Percentiles rank a stretch among this genome's conserved stretches.
phyloP scores from a whole-genome alignment of 2,797 vertebrate genomes.

The Pteronotus mesoamericanus region DNA sequence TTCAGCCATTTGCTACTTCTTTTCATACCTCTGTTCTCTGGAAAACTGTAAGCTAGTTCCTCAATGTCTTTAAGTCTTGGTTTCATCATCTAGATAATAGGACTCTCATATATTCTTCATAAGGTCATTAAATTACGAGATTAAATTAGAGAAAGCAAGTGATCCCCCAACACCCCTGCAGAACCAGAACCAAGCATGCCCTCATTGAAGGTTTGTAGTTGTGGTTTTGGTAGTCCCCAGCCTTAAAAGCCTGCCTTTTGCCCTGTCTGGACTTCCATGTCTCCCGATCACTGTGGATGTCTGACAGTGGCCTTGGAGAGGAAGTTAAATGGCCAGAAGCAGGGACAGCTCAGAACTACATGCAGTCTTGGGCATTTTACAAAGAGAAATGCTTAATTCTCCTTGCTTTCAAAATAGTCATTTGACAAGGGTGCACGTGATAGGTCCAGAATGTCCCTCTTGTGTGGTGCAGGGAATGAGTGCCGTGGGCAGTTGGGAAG shows the following conservation, averaged over 20 bases:
- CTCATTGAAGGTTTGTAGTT: background rate
- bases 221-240: background rate
- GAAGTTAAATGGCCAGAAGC: background rate
- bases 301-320: background rate
- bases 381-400: background rate
- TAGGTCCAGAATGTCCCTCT: background rate
- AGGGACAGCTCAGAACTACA: background rate
- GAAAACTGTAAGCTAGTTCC: background rate
- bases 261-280: background rate
- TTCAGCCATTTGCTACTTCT: background rate
- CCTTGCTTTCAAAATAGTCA: background rate
- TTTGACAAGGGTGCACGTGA: background rate
- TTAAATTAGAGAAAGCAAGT: background rate
- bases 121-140: background rate
- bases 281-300: background rate
- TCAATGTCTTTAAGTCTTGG: background rate
- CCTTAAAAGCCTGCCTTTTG: background rate
- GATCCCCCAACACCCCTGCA: rapidly evolving
- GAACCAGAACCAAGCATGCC: background rate
- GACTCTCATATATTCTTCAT: background rate
- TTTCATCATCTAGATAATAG: background rate
- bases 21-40: background rate
- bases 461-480: background rate
- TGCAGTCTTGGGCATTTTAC: background rate
- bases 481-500: rapidly evolving